Conservation (phyloP, 2,888 invertebrate genomes). For the Lacanobia oleracea region DNA sequence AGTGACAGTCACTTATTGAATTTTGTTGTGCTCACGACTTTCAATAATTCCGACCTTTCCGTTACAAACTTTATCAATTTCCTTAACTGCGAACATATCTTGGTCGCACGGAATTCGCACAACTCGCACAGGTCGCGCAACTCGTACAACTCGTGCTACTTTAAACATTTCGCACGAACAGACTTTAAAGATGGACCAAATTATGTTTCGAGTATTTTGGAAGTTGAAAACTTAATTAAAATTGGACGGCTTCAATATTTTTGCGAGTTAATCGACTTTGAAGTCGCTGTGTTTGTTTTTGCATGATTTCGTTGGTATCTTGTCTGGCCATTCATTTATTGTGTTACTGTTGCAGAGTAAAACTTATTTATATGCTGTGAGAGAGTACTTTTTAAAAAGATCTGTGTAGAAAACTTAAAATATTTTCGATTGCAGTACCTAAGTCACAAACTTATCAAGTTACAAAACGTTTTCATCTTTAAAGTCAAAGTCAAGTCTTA, state of each 20-base stretch:
- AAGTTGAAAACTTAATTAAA: slow-evolving; percentile 56
- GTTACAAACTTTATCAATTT: slow-evolving; percentile 89
- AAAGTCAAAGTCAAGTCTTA: too few relatives aligned
- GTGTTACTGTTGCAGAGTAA: not conserved
- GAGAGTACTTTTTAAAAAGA: too few relatives aligned
- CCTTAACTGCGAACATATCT: slow-evolving; percentile 85
- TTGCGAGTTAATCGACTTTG: slow-evolving; percentile 46
- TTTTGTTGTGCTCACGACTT: slow-evolving; percentile 89
- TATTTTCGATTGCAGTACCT: too few relatives aligned
- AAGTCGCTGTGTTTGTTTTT: slow-evolving; percentile 31
- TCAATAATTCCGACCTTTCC: slow-evolving; percentile 86
- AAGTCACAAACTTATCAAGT: too few relatives aligned
- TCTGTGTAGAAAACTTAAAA: too few relatives aligned
- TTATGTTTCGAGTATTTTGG: slow-evolving; percentile 56
- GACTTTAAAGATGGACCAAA: slow-evolving; percentile 46
- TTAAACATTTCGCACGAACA: slow-evolving; percentile 52
- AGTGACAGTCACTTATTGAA: slow-evolving; percentile 89
- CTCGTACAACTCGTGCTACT: slow-evolving; percentile 44
- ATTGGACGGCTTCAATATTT: slow-evolving; percentile 36
- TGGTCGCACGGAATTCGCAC: slow-evolving; percentile 71
- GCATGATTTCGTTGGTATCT: slow-evolving; percentile 28
- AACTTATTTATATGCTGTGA: not conserved
- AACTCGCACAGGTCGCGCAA: slow-evolving; percentile 47
- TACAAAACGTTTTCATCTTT: too few relatives aligned
- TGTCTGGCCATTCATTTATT: slow-evolving; percentile 28